phyloP scores from a whole-genome alignment of 2,888 invertebrate species.

The Lochmaea capreae region DNA sequence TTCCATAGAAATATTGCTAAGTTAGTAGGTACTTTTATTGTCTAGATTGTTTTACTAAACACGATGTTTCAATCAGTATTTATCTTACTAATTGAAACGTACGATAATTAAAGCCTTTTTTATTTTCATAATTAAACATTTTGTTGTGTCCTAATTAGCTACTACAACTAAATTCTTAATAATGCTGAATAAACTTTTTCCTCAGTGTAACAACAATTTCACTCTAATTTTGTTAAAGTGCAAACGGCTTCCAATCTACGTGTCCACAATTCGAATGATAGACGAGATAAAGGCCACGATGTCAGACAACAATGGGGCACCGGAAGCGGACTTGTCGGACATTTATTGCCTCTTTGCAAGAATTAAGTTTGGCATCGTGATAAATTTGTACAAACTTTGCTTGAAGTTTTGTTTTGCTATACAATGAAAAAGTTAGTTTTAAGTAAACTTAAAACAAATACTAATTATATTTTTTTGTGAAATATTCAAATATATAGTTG shows the following conservation, averaged over 20 bases:
- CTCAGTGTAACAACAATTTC: not conserved
- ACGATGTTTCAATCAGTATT: too few relatives aligned
- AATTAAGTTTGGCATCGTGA: slow-evolving; percentile 32
- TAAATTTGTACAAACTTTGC: slow-evolving; percentile 30
- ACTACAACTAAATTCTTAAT: too few relatives aligned
- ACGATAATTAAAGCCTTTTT: too few relatives aligned
- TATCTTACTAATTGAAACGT: too few relatives aligned
- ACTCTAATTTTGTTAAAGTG: slow-evolving; percentile 1
- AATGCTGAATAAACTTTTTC: too few relatives aligned
- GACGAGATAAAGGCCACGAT: slow-evolving; percentile 26
- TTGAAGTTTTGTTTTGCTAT: not conserved
- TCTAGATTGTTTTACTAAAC: too few relatives aligned
- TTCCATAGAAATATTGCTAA: too few relatives aligned
- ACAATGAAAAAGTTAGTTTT: not conserved
- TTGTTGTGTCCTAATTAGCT: too few relatives aligned
- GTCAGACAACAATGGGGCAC: slow-evolving; percentile 30
- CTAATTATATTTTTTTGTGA: too few relatives aligned
- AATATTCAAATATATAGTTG: too few relatives aligned
- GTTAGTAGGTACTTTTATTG: too few relatives aligned
- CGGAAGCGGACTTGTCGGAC: slow-evolving; percentile 36
- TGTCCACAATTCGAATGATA: slow-evolving; percentile 24
- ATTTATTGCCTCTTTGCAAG: slow-evolving; percentile 34
- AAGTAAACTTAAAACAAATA: not conserved
- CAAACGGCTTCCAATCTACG: slow-evolving; percentile 11
- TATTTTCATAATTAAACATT: too few relatives aligned